Conservation (phyloP, 2,113 vertebrate species). For the Phalacrocorax pelagicus region DNA sequence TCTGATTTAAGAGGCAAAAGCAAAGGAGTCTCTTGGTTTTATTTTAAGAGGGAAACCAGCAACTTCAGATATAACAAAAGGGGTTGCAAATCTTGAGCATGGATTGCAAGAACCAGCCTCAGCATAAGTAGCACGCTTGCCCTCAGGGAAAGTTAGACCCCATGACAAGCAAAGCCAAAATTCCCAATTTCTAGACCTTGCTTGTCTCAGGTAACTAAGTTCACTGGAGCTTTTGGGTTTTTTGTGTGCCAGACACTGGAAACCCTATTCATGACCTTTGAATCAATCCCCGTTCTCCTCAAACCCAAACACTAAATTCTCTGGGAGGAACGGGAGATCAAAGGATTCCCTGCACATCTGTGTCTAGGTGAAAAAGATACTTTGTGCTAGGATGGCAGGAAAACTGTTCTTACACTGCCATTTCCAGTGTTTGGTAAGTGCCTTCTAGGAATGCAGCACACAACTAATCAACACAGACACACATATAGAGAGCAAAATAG, state of each 20-base stretch:
- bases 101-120: neutral
- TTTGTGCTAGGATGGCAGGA: neutral
- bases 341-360: conserved; percentile 36
- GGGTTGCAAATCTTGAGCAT: neutral
- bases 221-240: neutral
- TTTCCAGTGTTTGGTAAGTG: neutral
- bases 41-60: neutral
- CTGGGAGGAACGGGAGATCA: conserved; percentile 25
- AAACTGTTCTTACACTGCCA: neutral
- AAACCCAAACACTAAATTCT: neutral
- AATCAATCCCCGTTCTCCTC: neutral
- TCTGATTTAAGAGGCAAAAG: neutral
- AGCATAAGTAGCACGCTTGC: neutral
- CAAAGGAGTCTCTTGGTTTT: neutral
- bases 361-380: conserved; percentile 27
- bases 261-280: neutral
- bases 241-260: neutral
- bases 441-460: conserved; percentile 52
- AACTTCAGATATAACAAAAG: conserved; percentile 26
- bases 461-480: neutral
- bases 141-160: conserved; percentile 47
- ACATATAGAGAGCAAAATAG: conserved; percentile 23
- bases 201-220: conserved; percentile 22
- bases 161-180: conserved; percentile 16
- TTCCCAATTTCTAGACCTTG: neutral